Percentiles rank a stretch among this genome's conserved stretches.
Conservation (phyloP, 2,113 vertebrate genomes). For the Myotis yumanensis region DNA sequence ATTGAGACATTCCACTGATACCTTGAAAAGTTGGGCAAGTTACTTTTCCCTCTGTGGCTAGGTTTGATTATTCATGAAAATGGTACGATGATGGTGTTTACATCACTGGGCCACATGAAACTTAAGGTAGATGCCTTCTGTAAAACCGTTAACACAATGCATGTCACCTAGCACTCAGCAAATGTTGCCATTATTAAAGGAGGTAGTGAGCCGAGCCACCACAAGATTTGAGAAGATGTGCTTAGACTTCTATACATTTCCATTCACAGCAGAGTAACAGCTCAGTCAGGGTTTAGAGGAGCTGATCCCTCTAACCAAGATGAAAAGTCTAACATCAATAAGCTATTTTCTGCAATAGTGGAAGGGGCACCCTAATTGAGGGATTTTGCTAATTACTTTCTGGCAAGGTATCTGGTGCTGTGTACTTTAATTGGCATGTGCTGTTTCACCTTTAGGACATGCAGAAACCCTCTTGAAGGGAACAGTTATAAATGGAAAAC, state of each 20-base stretch:
- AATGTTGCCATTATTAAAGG: neutral
- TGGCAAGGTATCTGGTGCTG: neutral
- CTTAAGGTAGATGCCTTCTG: neutral
- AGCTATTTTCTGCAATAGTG: neutral
- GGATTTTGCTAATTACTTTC: slow-evolving; percentile 35
- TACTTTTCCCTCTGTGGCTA: neutral
- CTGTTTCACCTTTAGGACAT: neutral
- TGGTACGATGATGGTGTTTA: neutral
- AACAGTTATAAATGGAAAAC: neutral
- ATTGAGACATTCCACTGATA: neutral
- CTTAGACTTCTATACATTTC: neutral
- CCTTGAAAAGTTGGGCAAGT: neutral
- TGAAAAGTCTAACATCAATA: neutral
- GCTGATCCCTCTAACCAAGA: neutral
- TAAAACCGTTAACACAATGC: neutral
- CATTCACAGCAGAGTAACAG: neutral
- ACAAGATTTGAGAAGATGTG: neutral
- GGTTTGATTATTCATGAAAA: neutral
- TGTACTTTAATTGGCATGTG: neutral
- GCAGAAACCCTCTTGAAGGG: neutral
- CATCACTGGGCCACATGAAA: neutral
- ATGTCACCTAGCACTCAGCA: neutral
- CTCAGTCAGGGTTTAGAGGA: neutral
- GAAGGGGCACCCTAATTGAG: neutral
- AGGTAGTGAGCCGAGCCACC: neutral